Conservation (phyloP, 2,113 vertebrate genomes). For the Clinocottus analis region DNA sequence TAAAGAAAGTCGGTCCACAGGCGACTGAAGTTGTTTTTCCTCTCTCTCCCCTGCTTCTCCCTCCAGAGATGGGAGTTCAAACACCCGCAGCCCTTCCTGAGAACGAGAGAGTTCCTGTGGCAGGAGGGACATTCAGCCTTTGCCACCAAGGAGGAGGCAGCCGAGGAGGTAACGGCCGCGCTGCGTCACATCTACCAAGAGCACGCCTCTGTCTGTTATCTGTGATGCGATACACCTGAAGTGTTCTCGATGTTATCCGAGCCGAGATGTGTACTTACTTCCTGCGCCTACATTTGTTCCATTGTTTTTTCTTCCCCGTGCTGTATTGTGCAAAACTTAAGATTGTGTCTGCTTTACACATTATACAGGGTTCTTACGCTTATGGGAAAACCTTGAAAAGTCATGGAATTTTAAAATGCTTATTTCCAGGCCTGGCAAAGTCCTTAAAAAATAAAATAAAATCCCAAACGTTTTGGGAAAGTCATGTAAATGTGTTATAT, state of each 20-base stretch:
- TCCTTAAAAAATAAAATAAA: too few relatives aligned
- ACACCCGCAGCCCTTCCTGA: constrained; percentile 97
- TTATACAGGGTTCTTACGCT: too few relatives aligned
- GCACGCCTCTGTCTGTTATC: neutral
- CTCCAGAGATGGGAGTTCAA: constrained; percentile 97
- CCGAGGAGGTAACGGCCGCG: constrained; percentile 87
- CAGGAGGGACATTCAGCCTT: constrained; percentile 98
- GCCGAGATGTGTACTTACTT: neutral
- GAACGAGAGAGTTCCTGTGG: constrained; percentile 98
- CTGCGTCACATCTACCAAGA: neutral
- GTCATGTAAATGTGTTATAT: too few relatives aligned
- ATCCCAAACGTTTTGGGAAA: too few relatives aligned
- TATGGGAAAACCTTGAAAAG: too few relatives aligned
- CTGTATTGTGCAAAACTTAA: neutral
- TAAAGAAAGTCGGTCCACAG: neutral
- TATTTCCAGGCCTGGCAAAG: too few relatives aligned
- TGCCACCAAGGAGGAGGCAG: constrained; percentile 93
- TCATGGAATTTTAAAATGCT: too few relatives aligned
- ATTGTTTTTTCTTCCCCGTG: neutral
- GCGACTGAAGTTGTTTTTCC: neutral
- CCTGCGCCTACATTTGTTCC: neutral
- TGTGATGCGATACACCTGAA: neutral
- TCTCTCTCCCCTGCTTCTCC: neutral
- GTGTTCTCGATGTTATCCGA: neutral
- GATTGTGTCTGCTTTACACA: neutral